Conservation (phyloP, 1,140 invertebrate genomes). For the Brachionus calyciflorus region DNA sequence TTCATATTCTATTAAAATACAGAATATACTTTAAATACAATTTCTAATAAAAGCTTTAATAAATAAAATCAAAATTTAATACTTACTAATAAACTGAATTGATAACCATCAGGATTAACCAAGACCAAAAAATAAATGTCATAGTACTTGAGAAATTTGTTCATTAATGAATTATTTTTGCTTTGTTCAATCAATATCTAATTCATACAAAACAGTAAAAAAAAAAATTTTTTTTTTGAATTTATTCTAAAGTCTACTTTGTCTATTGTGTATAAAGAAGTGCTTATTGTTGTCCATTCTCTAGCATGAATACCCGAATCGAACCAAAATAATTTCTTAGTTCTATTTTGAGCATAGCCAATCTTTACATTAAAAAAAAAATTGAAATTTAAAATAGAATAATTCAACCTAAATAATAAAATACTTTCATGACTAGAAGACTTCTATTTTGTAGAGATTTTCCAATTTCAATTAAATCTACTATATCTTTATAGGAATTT, state of each 20-base stretch:
- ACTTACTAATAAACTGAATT: neutral
- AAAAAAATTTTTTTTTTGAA: neutral
- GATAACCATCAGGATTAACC: constrained; percentile 46
- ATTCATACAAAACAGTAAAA: neutral
- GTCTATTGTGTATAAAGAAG: neutral
- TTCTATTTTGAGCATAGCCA: neutral
- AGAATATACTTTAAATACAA: too few species aligned
- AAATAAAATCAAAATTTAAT: neutral
- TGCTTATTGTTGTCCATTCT: constrained; percentile 24
- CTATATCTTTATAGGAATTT: neutral
- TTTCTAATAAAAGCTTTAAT: too few species aligned
- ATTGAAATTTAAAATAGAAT: neutral
- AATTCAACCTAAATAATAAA: neutral
- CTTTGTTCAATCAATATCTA: constrained; percentile 9
- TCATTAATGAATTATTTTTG: constrained; percentile 4
- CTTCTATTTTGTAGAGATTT: constrained; percentile 5
- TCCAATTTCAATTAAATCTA: constrained; percentile 28
- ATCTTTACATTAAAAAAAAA: neutral
- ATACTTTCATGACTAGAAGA: constrained; percentile 23
- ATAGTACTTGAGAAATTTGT: neutral
- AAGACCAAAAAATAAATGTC: constrained; percentile 38
- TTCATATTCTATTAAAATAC: too few species aligned
- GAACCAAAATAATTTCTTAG: constrained; percentile 37
- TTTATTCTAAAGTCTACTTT: neutral
- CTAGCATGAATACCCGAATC: constrained; percentile 32